Evolutionary conservation across 2,797 vertebrate species (phyloP).

Genomic region (Delichon dasypus): DNA sequence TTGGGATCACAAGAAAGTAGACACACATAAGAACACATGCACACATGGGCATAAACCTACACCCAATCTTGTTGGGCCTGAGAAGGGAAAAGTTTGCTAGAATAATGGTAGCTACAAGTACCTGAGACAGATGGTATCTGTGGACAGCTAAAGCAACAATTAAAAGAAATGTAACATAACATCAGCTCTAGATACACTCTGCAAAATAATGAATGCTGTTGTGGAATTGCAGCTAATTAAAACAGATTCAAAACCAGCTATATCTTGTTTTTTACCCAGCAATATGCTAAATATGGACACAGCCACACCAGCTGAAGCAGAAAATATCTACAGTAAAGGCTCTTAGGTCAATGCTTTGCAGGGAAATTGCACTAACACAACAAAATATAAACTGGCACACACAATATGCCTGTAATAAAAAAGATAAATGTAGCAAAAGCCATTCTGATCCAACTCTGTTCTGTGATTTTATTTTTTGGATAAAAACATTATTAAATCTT

Average conservation of each 20-base stretch:
- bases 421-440: background rate
- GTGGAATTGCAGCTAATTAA: background rate
- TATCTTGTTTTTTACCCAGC: background rate
- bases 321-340: background rate
- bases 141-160: background rate
- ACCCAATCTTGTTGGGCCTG: fast-evolving
- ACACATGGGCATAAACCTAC: background rate
- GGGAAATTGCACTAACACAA: background rate
- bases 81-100: background rate
- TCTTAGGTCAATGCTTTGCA: background rate
- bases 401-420: background rate
- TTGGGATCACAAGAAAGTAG: background rate
- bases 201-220: background rate
- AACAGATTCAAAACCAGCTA: background rate
- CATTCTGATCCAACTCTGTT: background rate
- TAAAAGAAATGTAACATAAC: background rate
- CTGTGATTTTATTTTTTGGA: background rate
- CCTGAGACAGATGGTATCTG: background rate
- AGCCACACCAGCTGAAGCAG: background rate
- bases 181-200: background rate
- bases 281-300: background rate
- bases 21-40: background rate
- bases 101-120: background rate
- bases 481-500: background rate
- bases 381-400: background rate